Base-by-base conservation (phyloP, 2,888 invertebrate species). In the Conchocele bisecta region DNA sequence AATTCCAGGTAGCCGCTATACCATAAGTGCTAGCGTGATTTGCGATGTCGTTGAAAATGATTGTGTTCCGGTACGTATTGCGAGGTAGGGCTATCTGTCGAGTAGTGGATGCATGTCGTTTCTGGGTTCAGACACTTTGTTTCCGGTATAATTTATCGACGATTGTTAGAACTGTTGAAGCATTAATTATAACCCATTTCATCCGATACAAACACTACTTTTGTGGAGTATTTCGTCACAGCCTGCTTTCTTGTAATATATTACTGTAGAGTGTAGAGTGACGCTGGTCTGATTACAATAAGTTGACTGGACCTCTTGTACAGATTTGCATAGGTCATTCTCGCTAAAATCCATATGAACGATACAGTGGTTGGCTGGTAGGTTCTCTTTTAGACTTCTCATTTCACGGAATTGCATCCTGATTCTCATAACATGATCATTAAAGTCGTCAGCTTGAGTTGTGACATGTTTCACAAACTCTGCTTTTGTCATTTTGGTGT, bases 1-100 rank as follows among this genome's bases (percentile, higher is more conserved):
- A 79, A 33, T 79, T 74, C 79, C 81, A 83, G 15, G 31, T 60
- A 1, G 69, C 69, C 1, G 13, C 11, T 22, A 56, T 11, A n/a
- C 58, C 50, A 61, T 63, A 50, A 20, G 13, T 44, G 5, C 13
- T 24, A 9, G 56, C 33, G 37, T 76, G 78, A 22, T 66, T 58
- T n/a, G 67, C 35, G 9, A 76, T 42, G 7, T 44, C 9, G 22
- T 73, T 31, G 41, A 80, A 79, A 6, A 80, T 79, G 22, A 53
- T 39, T 31, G 60, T 70, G 33, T 79, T 80, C n/a, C 78, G 37
- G 51, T 54, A 22, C 5, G 57, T 81, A 81, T 48, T 81, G 81
- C 28, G 65, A 67, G 7, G 76, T 58, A 2, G 74, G 74, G 11
- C 65, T 63, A 31, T 81, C 79, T 41, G 71, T 77, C 79, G 65